These are phyloP conservation scores for Bagarius yarrelli DNA, from an alignment of 2,113 vertebrate genomes.

Conservation along the genomic window DNA sequence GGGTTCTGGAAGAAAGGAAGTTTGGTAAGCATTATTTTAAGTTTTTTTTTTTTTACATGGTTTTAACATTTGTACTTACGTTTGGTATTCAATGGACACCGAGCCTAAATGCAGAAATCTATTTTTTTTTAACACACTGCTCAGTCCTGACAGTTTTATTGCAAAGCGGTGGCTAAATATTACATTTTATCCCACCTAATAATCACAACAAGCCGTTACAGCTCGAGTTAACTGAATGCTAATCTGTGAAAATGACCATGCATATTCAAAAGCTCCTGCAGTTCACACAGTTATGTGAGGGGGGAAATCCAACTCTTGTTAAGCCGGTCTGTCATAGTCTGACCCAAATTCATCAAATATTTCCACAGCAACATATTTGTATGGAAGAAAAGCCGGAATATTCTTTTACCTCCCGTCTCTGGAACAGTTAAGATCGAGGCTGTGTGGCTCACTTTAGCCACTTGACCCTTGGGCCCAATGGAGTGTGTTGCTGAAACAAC, in stretches of 20 bases:
- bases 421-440: neutral
- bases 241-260: neutral
- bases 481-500: conserved; percentile 51
- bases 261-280: conserved; percentile 22
- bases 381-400: conserved; percentile 3
- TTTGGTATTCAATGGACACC: neutral
- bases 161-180: neutral
- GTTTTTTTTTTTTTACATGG: no score
- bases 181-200: neutral
- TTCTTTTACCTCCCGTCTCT: neutral
- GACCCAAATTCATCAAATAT: conserved; percentile 53
- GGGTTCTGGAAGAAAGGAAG: no score
- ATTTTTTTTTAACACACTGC: neutral
- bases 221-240: neutral
- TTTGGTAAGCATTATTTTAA: no score
- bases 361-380: conserved; percentile 28
- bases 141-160: neutral
- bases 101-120: neutral
- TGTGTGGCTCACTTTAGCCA: conserved; percentile 32
- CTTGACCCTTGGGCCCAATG: conserved; percentile 37
- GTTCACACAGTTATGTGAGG: conserved; percentile 20
- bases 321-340: conserved; percentile 22
- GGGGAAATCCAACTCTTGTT: conserved; percentile 27
- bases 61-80: no score
- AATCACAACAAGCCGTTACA: neutral